Conservation (phyloP, 2,113 vertebrate genomes). For the Pomatorhinus ruficollis region DNA sequence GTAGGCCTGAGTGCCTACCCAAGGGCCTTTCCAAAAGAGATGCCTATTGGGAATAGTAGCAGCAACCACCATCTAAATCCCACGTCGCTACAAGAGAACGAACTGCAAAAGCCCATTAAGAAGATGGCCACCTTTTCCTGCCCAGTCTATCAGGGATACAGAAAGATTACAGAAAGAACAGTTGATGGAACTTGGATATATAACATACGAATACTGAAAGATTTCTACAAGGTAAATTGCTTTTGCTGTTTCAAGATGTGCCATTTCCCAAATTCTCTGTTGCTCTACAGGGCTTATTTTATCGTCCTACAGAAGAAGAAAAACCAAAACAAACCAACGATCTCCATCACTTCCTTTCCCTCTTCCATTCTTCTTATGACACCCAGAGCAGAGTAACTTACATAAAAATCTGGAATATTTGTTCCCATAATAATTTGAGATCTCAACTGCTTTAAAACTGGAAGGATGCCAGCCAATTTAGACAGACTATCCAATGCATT, state of each 20-base stretch:
- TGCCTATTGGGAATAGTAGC: no score
- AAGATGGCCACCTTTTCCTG: neutral
- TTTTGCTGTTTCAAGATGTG: neutral
- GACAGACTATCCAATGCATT: neutral
- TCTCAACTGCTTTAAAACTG: conserved; percentile 1
- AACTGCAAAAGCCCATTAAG: neutral
- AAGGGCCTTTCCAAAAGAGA: no score
- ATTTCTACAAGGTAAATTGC: neutral
- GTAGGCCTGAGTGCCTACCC: no score
- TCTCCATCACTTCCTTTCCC: neutral
- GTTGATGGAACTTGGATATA: neutral
- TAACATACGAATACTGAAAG: neutral
- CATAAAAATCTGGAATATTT: neutral
- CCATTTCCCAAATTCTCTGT: neutral
- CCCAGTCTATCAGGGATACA: neutral
- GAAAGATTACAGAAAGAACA: neutral
- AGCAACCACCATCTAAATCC: no score
- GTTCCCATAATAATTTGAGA: neutral
- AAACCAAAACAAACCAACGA: neutral
- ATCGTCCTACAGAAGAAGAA: neutral
- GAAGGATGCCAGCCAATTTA: conserved; percentile 34
- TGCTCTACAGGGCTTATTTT: neutral
- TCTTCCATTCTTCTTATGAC: neutral
- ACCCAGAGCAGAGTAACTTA: neutral
- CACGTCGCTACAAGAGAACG: neutral